Percentiles rank a stretch among this genome's conserved stretches.
These are phyloP conservation scores for Lasioglossum zephyrum DNA, from an alignment of 2,888 invertebrate genomes.

Conservation along the genomic window DNA sequence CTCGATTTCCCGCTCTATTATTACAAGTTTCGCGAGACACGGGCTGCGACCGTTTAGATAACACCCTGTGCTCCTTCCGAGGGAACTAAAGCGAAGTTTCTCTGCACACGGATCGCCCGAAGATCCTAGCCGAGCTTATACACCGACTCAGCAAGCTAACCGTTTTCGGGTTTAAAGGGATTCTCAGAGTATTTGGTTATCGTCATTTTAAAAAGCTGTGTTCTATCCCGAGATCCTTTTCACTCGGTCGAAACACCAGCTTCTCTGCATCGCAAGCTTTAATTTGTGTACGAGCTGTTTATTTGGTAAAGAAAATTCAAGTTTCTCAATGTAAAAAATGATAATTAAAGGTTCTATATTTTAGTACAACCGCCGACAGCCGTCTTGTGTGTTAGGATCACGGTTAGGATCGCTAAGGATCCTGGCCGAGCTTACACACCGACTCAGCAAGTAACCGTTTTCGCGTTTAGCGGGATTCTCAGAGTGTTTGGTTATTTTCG, in stretches of 20 bases:
- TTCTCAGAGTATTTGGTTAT: not conserved
- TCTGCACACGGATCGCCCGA: not conserved
- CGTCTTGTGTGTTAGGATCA: too few relatives aligned
- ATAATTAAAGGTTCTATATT: too few relatives aligned
- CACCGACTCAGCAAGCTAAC: not conserved
- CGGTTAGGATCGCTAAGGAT: too few relatives aligned
- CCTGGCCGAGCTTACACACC: too few relatives aligned
- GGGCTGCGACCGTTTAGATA: not conserved
- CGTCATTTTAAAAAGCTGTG: not conserved
- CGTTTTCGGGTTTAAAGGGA: not conserved
- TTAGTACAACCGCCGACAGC: too few relatives aligned
- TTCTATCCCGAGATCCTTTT: not conserved
- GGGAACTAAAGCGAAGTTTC: not conserved
- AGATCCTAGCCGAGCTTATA: constrained; percentile 1
- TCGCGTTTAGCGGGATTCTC: too few relatives aligned
- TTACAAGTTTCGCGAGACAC: constrained; percentile 44
- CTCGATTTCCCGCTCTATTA: constrained; percentile 49
- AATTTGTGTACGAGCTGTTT: not conserved
- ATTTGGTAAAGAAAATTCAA: too few relatives aligned
- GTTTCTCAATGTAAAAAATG: too few relatives aligned
- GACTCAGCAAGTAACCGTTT: too few relatives aligned
- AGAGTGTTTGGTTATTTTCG: too few relatives aligned
- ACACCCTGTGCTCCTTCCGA: constrained; percentile 6
- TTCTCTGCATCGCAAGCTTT: not conserved
- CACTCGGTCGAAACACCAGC: not conserved